Evolutionary conservation across 1,140 invertebrate genomes (phyloP), one percentile per base, ranked within the genome.

Genomic region (Metopolophium dirhodum): DNA sequence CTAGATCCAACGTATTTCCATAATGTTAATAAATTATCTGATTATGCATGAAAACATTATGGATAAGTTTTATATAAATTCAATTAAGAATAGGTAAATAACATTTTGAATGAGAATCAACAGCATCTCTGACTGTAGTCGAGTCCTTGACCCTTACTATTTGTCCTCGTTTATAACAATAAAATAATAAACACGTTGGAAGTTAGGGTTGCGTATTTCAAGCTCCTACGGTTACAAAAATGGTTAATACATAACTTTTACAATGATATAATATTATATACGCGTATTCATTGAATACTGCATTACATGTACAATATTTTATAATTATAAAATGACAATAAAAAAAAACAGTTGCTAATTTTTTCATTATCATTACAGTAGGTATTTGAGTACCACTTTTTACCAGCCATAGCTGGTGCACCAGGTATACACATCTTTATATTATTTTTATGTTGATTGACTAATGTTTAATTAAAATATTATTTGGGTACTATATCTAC

Each of bases 111-210:
- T 47, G 57, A 18, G 57, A 90, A 45, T 90, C 9, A 68, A 45
- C 23, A 45, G 26, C 26, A 61, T 68, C 8, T 89, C 57, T 41
- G 23, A 35, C 22, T 26, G 30, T 3, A 83, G 1, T 11, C 14
- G n/a, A 45, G 41, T 68, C 89, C 89, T 90, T 90, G 54, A 90
- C 89, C 57, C 57, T 68, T 57, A 89, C 51, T 89, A 57, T 51
- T 57, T 57, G 87, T 54, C 87, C 87, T 89, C 35, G 35, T 88
- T 35, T 88, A 57, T 26, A n/a, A 77, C 61, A 77, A 57, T 57
- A 89, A 41, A 45, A 87, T 18, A 26, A 45, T 88, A 88, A 51
- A 51, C 18, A 51, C 49, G 51, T n/a, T 35, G 47, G 47, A 51
- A 35, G 3, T 89, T 89, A 30, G 87, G 87, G 87, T 89, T 89